A percentile compares a stretch with the other conserved stretches of the same genome.
Conservation (phyloP, 2,888 invertebrate genomes). For the Sinotaia quadrata region DNA sequence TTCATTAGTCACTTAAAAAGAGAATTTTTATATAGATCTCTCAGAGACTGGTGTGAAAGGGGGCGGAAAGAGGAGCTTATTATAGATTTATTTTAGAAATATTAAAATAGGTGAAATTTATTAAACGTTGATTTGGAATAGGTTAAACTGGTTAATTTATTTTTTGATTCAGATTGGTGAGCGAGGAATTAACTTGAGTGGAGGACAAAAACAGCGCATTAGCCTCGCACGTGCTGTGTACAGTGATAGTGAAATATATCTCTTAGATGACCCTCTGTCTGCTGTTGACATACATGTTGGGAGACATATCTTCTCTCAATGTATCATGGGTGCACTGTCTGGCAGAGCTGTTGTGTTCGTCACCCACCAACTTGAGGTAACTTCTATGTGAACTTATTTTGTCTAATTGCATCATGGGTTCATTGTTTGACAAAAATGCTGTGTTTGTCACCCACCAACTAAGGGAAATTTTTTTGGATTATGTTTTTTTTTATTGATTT, state of each 20-base stretch:
- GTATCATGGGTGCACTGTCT: constrained; percentile 50
- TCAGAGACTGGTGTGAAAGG: not conserved
- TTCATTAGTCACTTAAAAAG: too few relatives aligned
- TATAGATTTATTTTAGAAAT: not conserved
- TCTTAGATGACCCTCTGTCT: constrained; percentile 65
- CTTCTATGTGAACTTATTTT: too few relatives aligned
- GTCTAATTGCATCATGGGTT: not conserved
- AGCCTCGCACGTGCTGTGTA: constrained; percentile 64
- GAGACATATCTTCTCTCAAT: constrained; percentile 58
- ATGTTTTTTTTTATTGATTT: too few relatives aligned
- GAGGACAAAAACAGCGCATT: constrained; percentile 66
- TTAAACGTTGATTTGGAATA: not conserved
- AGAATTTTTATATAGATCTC: not conserved
- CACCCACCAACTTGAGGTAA: constrained; percentile 65
- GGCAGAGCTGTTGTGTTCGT: constrained; percentile 63
- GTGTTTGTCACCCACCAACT: too few relatives aligned
- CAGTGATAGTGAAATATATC: constrained; percentile 59
- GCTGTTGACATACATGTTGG: constrained; percentile 67
- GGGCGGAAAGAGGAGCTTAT: not conserved
- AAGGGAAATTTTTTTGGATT: too few relatives aligned
- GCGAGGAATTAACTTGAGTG: constrained; percentile 62
- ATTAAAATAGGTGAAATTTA: not conserved
- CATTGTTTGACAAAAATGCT: too few relatives aligned
- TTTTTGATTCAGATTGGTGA: constrained; percentile 67
- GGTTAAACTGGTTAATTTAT: not conserved